Evolutionary conservation across 2,888 invertebrate genomes (phyloP), one percentile per base, ranked within the genome.

Genomic region (Priocnemis perturbator): DNA sequence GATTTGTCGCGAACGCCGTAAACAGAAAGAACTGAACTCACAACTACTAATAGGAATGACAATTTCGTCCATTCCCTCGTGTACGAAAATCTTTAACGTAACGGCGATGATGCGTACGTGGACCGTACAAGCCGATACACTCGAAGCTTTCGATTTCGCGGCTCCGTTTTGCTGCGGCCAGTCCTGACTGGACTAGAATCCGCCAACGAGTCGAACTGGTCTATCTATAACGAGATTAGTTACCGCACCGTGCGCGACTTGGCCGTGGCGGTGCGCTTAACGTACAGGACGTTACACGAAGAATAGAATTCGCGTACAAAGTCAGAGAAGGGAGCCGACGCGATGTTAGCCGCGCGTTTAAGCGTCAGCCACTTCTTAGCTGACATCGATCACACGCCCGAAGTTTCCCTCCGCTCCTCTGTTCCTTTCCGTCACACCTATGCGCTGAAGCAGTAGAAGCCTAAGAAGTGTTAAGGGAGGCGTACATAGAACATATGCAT

Each of bases 141-240:
- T 63, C 69, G 60, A 68, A 19, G 61, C 63, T 68, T 74, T 73
- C 71, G 65, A 76, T 78, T 78, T 61, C 67, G 67, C 71, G 67
- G 63, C 67, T 74, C 64, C 59, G 72, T 76, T 71, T 80, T 69
- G 73, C 67, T 67, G 64, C 37, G 69, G 72, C 69, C 65, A 77
- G 63, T 72, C 73, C 69, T 72, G 73, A 64, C 74, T 71, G 74
- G 67, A 80, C 79, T 79, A 78, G 76, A 80, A 81, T 77, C 69
- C 71, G 77, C 74, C 73, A 74, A 76, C 81, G 78, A 79, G 79
- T 81, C 71, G 64, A 74, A 79, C 78, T 83, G 77, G 78, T 83
- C 83, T 85, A 79, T 83, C 81, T 84, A 82, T 85, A 85, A 86
- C 81, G 79, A 83, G 84, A 85, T 86, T 86, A 83, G 79, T 71